Conservation (phyloP, 2,888 invertebrate genomes). For the Macrosiphum euphorbiae region DNA sequence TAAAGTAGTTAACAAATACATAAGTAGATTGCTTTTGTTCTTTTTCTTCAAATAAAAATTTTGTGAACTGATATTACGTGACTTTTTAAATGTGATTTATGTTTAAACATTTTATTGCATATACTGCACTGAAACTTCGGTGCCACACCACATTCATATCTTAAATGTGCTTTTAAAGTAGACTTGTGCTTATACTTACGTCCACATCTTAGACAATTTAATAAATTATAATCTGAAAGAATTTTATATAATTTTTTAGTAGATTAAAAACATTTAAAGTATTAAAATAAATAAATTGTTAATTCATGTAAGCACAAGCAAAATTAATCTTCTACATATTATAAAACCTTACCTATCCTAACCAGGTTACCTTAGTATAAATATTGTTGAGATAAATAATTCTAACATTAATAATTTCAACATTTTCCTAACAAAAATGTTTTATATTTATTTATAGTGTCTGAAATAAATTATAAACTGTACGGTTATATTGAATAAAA, state of each 20-base stretch:
- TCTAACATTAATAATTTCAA: no score
- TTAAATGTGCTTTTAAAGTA: slow-evolving; percentile 64
- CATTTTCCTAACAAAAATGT: not conserved
- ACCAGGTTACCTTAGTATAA: not conserved
- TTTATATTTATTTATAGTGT: not conserved
- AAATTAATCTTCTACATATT: not conserved
- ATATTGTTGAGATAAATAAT: not conserved
- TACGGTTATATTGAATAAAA: not conserved
- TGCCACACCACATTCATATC: slow-evolving; percentile 66
- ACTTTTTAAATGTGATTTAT: slow-evolving; percentile 72
- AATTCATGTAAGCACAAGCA: not conserved
- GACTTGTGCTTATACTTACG: slow-evolving; percentile 63
- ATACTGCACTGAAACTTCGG: slow-evolving; percentile 64
- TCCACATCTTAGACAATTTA: slow-evolving; percentile 61
- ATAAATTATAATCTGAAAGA: slow-evolving; percentile 23
- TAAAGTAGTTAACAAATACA: not conserved
- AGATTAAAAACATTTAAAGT: not conserved
- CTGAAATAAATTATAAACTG: not conserved
- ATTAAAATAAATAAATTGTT: not conserved
- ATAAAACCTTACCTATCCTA: not conserved
- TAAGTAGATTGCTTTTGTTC: not conserved
- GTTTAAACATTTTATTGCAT: slow-evolving; percentile 70
- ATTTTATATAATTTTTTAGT: not conserved
- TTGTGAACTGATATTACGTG: slow-evolving; percentile 71
- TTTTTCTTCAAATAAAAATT: not conserved